phyloP scores from a whole-genome alignment of 2,797 vertebrate genomes.

The Avahi laniger region DNA sequence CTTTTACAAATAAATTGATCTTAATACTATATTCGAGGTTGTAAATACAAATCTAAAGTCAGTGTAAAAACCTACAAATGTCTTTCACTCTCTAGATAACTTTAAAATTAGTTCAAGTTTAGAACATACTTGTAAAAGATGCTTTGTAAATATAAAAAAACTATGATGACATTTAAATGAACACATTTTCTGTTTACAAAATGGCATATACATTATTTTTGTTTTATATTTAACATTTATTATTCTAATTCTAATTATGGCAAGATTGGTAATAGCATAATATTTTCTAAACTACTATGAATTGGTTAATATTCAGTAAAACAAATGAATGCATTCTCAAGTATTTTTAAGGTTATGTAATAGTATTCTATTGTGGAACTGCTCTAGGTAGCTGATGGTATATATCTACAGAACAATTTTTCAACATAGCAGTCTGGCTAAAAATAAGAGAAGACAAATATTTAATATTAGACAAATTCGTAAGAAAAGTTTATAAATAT shows the following conservation, averaged over 20 bases:
- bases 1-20: conserved; percentile 6
- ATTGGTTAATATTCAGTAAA: neutral
- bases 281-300: neutral
- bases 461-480: neutral
- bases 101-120: neutral
- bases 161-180: neutral
- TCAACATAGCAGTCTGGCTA: neutral
- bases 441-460: conserved; percentile 19
- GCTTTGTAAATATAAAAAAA: neutral
- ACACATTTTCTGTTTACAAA: neutral
- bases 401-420: neutral
- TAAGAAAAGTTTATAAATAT: neutral
- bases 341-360: neutral
- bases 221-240: neutral
- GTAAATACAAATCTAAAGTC: neutral
- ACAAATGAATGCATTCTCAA: neutral
- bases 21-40: neutral
- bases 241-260: neutral
- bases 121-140: neutral
- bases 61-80: neutral
- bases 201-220: neutral
- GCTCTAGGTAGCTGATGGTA: neutral
- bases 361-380: neutral
- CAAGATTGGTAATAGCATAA: neutral
- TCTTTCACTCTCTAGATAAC: neutral